phyloP scores from a whole-genome alignment of 2,888 invertebrate genomes.

The Metacarcinus magister region DNA sequence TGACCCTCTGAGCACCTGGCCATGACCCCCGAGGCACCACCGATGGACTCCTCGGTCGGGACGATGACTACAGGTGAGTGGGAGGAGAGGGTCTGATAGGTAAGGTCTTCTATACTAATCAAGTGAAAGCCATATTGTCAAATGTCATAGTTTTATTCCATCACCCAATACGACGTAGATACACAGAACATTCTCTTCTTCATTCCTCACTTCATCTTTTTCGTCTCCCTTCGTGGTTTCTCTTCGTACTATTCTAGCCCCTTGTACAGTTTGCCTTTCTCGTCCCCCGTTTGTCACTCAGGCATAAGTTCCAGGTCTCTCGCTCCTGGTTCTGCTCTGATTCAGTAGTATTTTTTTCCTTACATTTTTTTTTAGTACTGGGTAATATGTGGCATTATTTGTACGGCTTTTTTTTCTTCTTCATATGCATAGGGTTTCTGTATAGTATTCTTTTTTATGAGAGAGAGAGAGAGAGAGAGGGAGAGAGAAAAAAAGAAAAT shows the following conservation, averaged over 20 bases:
- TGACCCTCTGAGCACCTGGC: neutral
- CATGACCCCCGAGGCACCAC: neutral
- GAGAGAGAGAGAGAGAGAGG: slow-evolving; percentile 51
- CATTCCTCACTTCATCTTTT: neutral
- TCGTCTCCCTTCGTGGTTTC: neutral
- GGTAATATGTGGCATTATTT: neutral
- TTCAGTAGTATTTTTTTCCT: neutral
- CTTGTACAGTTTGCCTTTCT: neutral
- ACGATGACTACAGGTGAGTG: neutral
- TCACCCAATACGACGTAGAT: neutral
- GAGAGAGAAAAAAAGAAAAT: slow-evolving; percentile 26
- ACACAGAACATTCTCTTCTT: neutral
- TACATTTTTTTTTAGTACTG: neutral
- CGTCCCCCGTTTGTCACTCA: neutral
- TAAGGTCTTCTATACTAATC: neutral
- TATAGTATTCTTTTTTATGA: neutral
- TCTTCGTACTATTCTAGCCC: neutral
- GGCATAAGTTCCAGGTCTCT: neutral
- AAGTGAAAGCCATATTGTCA: neutral
- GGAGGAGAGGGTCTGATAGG: neutral
- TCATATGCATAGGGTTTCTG: neutral
- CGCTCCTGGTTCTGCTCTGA: neutral
- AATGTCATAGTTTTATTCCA: neutral
- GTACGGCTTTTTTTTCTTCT: neutral
- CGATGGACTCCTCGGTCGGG: neutral